Evolutionary conservation across 2,113 vertebrate genomes (phyloP).

Genomic region (Oryctolagus cuniculus): mOryCun1.1 NC_091433.1:61970501-61971000

Average conservation of each 20-base stretch:
- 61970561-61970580: background rate
- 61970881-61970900: background rate
- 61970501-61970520: background rate
- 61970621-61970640: background rate
- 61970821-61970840: background rate
- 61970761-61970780: background rate
- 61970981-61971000: background rate
- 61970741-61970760: background rate
- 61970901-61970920: background rate
- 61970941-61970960: background rate
- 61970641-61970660: background rate
- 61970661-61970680: background rate
- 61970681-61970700: background rate
- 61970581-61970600: background rate
- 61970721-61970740: background rate
- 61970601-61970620: background rate
- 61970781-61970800: background rate
- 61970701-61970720: background rate
- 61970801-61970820: background rate
- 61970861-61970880: background rate
- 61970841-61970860: background rate
- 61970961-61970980: background rate
- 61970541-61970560: rapidly evolving
- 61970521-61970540: rapidly evolving
- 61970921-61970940: background rate